phyloP scores from a whole-genome alignment of 2,888 invertebrate genomes.

The Theretra japonica region DNA sequence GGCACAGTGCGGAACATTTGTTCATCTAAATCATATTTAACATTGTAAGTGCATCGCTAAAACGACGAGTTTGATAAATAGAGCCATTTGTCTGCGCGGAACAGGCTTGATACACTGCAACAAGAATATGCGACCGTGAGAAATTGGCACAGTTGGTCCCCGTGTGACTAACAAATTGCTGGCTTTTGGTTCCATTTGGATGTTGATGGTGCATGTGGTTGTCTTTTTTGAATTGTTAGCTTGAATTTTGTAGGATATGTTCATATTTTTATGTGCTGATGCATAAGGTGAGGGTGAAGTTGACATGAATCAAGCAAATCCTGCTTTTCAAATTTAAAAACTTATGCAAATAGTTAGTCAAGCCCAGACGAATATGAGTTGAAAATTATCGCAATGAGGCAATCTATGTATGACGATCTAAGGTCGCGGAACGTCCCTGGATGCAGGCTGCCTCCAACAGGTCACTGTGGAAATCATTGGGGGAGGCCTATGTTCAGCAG shows the following conservation, averaged over 20 bases:
- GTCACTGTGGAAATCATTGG: too few relatives aligned
- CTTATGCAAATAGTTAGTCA: too few relatives aligned
- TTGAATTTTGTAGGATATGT: neutral
- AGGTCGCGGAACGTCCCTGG: too few relatives aligned
- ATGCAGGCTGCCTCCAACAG: too few relatives aligned
- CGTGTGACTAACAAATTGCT: constrained; percentile 7
- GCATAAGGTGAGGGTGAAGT: too few relatives aligned
- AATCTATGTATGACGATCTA: too few relatives aligned
- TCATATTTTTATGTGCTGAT: too few relatives aligned
- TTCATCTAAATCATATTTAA: constrained; percentile 25
- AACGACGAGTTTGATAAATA: constrained; percentile 26
- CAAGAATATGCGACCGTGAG: constrained; percentile 23
- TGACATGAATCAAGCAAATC: too few relatives aligned
- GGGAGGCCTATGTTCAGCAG: too few relatives aligned
- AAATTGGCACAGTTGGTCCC: constrained; percentile 13
- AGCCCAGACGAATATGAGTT: too few relatives aligned
- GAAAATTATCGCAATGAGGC: too few relatives aligned
- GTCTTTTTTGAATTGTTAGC: neutral
- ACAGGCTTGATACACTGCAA: constrained; percentile 18
- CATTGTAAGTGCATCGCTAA: constrained; percentile 26
- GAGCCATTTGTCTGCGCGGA: constrained; percentile 13
- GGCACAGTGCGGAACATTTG: constrained; percentile 4
- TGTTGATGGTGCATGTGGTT: neutral
- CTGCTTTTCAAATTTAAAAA: too few relatives aligned
- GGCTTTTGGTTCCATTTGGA: constrained; percentile 23